phyloP scores from a whole-genome alignment of 2,888 invertebrate genomes.

The Lycophotia porphyrea region DNA sequence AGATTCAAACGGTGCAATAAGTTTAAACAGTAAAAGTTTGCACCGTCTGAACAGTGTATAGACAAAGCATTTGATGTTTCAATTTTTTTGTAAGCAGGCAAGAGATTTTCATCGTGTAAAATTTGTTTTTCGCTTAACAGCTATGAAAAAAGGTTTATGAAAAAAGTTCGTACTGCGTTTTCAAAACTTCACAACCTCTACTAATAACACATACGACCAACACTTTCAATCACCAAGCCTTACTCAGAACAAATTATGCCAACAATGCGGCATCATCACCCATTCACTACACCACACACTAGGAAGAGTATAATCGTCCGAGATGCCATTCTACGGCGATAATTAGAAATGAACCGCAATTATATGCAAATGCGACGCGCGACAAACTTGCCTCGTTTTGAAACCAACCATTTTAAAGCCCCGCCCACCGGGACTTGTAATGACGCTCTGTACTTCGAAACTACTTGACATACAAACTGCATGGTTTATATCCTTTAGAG shows the following conservation, averaged over 20 bases:
- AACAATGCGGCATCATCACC: conserved; percentile 51
- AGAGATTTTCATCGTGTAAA: background rate
- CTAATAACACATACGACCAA: background rate
- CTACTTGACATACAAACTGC: conserved; percentile 59
- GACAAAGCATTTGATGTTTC: background rate
- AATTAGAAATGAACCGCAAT: conserved; percentile 86
- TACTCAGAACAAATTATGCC: conserved; percentile 31
- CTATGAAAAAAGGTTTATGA: background rate
- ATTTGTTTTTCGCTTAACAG: background rate
- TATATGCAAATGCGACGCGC: conserved; percentile 86
- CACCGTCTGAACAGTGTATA: background rate
- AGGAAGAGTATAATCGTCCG: conserved; percentile 65
- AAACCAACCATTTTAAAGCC: conserved; percentile 80
- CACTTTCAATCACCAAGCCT: conserved; percentile 12
- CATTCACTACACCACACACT: conserved; percentile 65
- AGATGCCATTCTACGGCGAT: conserved; percentile 68
- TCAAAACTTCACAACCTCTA: background rate
- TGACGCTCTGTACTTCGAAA: conserved; percentile 60
- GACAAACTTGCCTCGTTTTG: conserved; percentile 83
- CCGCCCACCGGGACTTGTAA: conserved; percentile 76
- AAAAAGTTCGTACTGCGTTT: background rate
- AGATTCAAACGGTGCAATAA: background rate
- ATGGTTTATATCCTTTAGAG: conserved; percentile 42
- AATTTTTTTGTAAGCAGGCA: background rate
- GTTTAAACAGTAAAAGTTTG: background rate